Conservation (phyloP, 2,888 invertebrate species). For the Cetonia aurata region DNA sequence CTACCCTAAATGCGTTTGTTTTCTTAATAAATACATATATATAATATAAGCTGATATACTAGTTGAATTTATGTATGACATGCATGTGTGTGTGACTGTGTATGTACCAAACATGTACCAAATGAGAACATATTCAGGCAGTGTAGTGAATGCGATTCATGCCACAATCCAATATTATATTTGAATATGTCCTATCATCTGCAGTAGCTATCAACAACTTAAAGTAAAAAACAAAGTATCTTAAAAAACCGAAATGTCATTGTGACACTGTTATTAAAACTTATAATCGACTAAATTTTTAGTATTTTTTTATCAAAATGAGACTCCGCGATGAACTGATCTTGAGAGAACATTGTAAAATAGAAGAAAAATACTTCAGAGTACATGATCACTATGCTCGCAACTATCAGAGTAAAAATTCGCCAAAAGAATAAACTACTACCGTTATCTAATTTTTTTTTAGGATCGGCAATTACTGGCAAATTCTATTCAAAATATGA, state of each 20-base stretch:
- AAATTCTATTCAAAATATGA: constrained; percentile 64
- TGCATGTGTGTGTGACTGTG: too few relatives aligned
- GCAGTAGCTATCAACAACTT: too few relatives aligned
- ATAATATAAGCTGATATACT: neutral
- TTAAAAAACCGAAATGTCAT: constrained; percentile 10
- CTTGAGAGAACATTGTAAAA: constrained; percentile 35
- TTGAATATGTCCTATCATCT: too few relatives aligned
- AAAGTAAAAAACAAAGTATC: too few relatives aligned
- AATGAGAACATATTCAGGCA: too few relatives aligned
- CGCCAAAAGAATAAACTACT: neutral
- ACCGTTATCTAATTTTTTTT: constrained; percentile 41
- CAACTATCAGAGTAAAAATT: constrained; percentile 38
- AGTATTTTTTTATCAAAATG: constrained; percentile 15
- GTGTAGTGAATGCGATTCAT: too few relatives aligned
- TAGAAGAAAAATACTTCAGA: constrained; percentile 41
- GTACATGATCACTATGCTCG: constrained; percentile 42
- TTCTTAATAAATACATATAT: neutral
- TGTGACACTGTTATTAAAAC: constrained; percentile 11
- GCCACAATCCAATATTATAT: too few relatives aligned
- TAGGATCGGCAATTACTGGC: constrained; percentile 57
- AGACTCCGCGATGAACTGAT: constrained; percentile 11
- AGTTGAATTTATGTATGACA: too few relatives aligned
- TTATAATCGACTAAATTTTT: constrained; percentile 10
- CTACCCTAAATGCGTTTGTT: neutral
- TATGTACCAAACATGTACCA: too few relatives aligned